These are phyloP conservation scores for Euphydryas editha DNA, from an alignment of 2,888 invertebrate species.

Conservation along the genomic window DNA sequence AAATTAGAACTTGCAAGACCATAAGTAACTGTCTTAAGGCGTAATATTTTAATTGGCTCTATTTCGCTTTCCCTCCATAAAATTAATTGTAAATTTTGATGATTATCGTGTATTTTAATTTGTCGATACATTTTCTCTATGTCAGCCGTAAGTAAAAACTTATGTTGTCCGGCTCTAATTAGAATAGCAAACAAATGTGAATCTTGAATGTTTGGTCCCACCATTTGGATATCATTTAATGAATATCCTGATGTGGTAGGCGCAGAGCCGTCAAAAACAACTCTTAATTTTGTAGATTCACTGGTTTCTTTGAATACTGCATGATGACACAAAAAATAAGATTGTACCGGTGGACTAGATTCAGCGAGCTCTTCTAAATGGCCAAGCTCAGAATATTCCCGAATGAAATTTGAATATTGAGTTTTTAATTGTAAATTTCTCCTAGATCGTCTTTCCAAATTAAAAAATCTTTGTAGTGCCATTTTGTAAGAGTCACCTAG, in stretches of 20 bases:
- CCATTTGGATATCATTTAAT: constrained; percentile 38
- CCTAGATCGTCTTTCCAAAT: constrained; percentile 25
- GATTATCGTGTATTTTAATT: constrained; percentile 19
- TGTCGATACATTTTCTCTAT: constrained; percentile 44
- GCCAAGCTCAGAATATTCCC: constrained; percentile 29
- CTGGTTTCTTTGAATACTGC: constrained; percentile 39
- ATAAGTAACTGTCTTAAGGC: constrained; percentile 53
- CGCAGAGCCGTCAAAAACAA: constrained; percentile 45
- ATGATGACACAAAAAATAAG: constrained; percentile 42
- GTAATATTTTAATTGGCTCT: constrained; percentile 32
- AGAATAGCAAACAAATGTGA: constrained; percentile 37
- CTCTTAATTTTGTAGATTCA: constrained; percentile 44
- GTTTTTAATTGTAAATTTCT: constrained; percentile 12
- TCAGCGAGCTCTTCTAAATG: constrained; percentile 3
- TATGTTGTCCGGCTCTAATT: constrained; percentile 33
- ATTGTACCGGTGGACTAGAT: neutral
- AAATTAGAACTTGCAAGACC: constrained; percentile 48
- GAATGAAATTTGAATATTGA: constrained; percentile 15
- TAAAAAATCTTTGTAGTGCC: constrained; percentile 20
- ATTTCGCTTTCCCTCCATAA: constrained; percentile 43
- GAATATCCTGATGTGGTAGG: constrained; percentile 40
- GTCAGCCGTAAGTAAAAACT: constrained; percentile 39
- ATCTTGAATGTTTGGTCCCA: constrained; percentile 41
- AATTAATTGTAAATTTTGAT: constrained; percentile 38
- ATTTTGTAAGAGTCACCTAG: constrained; percentile 36